Evolutionary conservation across 1,140 invertebrate species (phyloP), one percentile per base, ranked within the genome.

Genomic region (Eumeta japonica): DNA sequence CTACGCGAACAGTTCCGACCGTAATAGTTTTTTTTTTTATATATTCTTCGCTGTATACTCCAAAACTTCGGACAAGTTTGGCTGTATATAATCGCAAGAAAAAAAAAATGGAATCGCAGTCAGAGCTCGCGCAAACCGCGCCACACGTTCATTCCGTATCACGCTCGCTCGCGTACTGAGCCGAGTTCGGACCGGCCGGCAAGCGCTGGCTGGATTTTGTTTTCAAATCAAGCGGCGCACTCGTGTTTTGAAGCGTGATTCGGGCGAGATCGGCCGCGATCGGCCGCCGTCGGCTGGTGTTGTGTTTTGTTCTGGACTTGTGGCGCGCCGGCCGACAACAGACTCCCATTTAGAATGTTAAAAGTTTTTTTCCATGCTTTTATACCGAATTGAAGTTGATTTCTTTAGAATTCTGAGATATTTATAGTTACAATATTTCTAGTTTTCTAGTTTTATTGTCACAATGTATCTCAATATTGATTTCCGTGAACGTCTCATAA

Each of bases 71-170:
- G n/a, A 47, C 44, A 42, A 57, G 62, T 62, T 60, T 67, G 61
- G 61, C 52, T 50, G 64, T 63, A 67, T 64, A 65, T 9, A 66
- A 62, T 62, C 62, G 64, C 32, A 41, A 41, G 36, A 44, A 37
- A 40, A 46, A 45, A 63, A 58, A 63, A 56, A 64, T 58, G n/a
- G 58, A 58, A 60, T 71, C 66, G 64, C 59, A 65, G 57, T 71
- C 58, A 74, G 62, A 50, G 70, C 67, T 62, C 70, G 70, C 70
- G 70, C 65, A 67, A 70, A 62, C 67, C 64, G 65, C 66, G 70
- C 70, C 70, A 67, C 70, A 70, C 70, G 64, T 62, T 62, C 66
- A 74, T 71, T 74, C 70, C 66, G 70, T 74, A 74, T 70, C 66
- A 71, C 70, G 70, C 70, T 74, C 55, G 66, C 60, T 67, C 55